Evolutionary conservation across 2,113 vertebrate genomes (phyloP).

Genomic region (Rhombomys opimus): DNA sequence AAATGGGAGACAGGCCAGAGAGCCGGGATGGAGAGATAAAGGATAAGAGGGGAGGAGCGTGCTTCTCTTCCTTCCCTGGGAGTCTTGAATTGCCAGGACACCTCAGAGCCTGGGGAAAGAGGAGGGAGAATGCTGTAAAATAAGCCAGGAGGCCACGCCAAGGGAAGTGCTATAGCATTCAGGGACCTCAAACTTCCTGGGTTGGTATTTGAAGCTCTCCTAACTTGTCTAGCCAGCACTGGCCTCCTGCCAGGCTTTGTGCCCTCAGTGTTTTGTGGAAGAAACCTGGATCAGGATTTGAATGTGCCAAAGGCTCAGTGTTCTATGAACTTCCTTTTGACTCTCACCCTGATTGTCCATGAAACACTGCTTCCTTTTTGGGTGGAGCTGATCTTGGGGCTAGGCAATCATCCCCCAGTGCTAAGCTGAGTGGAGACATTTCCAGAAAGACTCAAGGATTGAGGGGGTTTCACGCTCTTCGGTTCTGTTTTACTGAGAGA

Average conservation of each 20-base stretch:
- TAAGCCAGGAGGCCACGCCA: background rate
- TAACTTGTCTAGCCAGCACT: background rate
- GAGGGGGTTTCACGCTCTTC: background rate
- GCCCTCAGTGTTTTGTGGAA: background rate
- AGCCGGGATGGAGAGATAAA: background rate
- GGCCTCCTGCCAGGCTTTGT: constrained; percentile 27
- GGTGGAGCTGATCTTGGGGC: background rate
- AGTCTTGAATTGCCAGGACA: background rate
- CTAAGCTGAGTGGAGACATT: background rate
- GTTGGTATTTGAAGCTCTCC: background rate
- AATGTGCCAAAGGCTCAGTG: background rate
- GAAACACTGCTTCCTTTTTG: background rate
- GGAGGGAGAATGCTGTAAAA: background rate
- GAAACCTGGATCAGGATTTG: background rate
- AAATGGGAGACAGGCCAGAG: background rate
- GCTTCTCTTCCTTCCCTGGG: background rate
- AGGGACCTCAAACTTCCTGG: background rate
- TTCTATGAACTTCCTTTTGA: background rate
- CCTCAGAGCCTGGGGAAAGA: background rate
- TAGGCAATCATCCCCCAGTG: background rate
- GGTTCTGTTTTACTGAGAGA: constrained; percentile 4
- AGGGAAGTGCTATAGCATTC: rapidly evolving
- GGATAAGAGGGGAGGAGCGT: background rate
- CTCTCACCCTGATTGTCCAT: background rate
- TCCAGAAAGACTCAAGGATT: background rate